A percentile compares a stretch with the other conserved stretches of the same genome.
phyloP scores from a whole-genome alignment of 2,113 vertebrate genomes.

The Nesoenas mayeri region DNA sequence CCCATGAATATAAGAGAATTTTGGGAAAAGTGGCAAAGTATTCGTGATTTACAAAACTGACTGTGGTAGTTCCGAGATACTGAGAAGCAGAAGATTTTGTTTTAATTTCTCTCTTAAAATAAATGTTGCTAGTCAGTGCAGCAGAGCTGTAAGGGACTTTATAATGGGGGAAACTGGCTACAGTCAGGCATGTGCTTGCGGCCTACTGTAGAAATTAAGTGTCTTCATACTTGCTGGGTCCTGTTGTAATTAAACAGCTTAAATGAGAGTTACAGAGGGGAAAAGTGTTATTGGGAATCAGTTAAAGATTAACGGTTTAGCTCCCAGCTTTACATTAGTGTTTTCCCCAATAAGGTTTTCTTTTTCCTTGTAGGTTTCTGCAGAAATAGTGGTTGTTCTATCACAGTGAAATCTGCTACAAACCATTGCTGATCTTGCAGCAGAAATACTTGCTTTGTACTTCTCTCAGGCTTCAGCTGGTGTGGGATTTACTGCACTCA shows the following conservation, averaged over 20 bases:
- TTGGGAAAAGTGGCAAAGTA: background rate
- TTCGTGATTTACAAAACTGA: background rate
- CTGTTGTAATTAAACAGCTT: background rate
- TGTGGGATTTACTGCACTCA: background rate
- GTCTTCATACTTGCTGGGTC: background rate
- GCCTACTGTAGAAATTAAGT: background rate
- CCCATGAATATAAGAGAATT: background rate
- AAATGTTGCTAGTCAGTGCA: background rate
- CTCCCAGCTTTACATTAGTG: background rate
- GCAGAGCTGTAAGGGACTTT: background rate
- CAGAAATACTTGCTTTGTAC: background rate
- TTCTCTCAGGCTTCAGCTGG: background rate
- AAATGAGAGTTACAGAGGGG: background rate
- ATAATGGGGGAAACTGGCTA: background rate
- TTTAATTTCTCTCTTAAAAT: background rate
- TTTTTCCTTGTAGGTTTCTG: background rate
- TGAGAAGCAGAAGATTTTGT: background rate
- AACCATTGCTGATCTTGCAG: background rate
- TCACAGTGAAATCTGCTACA: background rate
- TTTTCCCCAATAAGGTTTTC: background rate
- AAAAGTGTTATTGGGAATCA: background rate
- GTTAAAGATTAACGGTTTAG: background rate
- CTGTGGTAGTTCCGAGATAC: background rate
- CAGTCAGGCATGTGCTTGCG: background rate
- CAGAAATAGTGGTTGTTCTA: background rate